Percentiles rank a stretch among this genome's conserved stretches.
Evolutionary conservation across 1,140 invertebrate genomes (phyloP).

Genomic region (Listronotus oregonensis): DNA sequence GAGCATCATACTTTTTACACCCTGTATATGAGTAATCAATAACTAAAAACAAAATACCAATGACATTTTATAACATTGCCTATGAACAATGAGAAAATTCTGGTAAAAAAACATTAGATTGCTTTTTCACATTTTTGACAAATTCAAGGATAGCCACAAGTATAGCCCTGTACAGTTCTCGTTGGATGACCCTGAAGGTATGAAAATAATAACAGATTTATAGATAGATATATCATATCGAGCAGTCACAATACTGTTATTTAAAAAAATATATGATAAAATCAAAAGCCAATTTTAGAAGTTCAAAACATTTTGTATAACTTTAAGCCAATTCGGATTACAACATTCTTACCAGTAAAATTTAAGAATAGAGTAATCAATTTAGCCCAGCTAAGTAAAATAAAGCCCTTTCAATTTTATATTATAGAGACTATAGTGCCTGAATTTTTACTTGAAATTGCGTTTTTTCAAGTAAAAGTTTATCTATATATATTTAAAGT

Average conservation of each 20-base stretch:
- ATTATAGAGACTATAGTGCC: slow-evolving; percentile 28
- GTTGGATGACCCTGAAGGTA: background rate
- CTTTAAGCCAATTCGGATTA: slow-evolving; percentile 11
- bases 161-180: no score
- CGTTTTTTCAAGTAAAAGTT: slow-evolving; percentile 26
- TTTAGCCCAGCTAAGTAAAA: slow-evolving; percentile 18
- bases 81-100: no score
- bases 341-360: slow-evolving; percentile 2
- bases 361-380: background rate
- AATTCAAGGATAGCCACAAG: no score
- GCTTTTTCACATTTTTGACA: no score
- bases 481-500: slow-evolving; percentile 12
- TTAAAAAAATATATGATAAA: background rate
- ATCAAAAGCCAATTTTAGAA: slow-evolving; percentile 8
- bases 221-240: no score
- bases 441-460: slow-evolving; percentile 33
- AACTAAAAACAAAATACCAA: no score
- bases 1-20: no score
- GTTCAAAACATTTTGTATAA: slow-evolving; percentile 8
- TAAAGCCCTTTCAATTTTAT: slow-evolving; percentile 20
- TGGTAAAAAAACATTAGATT: no score
- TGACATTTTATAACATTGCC: no score
- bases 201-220: slow-evolving; percentile 1
- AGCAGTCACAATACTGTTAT: background rate
- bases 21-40: no score